phyloP scores from a whole-genome alignment of 1,140 invertebrate genomes.

The Babylonia areolata region DNA sequence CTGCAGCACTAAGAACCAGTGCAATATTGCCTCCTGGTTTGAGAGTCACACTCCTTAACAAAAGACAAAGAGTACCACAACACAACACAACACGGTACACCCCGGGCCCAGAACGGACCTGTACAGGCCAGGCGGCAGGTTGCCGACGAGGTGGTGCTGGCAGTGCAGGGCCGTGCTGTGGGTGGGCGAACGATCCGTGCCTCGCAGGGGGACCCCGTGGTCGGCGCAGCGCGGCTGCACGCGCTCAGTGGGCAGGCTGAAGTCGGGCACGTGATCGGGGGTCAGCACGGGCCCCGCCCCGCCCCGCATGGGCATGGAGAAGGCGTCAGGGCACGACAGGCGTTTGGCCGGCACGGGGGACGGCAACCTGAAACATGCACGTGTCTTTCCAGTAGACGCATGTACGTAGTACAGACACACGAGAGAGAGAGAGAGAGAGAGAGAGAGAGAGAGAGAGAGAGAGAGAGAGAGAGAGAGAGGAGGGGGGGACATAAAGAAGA shows the following conservation, averaged over 20 bases:
- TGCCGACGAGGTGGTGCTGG: conserved; percentile 52
- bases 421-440: no score
- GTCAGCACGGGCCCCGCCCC: conserved; percentile 59
- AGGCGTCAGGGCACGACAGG: conserved; percentile 58
- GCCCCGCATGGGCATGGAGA: conserved; percentile 30
- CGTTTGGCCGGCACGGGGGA: conserved; percentile 56
- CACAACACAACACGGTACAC: no score
- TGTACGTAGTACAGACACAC: not conserved
- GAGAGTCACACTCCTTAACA: no score
- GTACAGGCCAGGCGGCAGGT: not conserved
- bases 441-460: no score
- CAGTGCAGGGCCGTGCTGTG: conserved; percentile 35
- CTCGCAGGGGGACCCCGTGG: not conserved
- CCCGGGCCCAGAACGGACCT: no score
- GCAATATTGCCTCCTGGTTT: no score
- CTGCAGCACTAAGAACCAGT: no score
- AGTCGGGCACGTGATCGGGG: conserved; percentile 59
- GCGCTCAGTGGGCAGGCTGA: conserved; percentile 64
- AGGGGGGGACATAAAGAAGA: no score
- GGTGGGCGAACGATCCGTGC: not conserved
- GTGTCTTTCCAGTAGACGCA: not conserved
- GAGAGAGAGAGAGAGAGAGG: no score
- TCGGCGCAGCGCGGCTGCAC: conserved; percentile 54
- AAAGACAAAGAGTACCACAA: no score
- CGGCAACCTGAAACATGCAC: conserved; percentile 41